A percentile compares a stretch with the other conserved stretches of the same genome.
Conservation (phyloP, 2,797 vertebrate species). For the Girardinus metallicus region DNA sequence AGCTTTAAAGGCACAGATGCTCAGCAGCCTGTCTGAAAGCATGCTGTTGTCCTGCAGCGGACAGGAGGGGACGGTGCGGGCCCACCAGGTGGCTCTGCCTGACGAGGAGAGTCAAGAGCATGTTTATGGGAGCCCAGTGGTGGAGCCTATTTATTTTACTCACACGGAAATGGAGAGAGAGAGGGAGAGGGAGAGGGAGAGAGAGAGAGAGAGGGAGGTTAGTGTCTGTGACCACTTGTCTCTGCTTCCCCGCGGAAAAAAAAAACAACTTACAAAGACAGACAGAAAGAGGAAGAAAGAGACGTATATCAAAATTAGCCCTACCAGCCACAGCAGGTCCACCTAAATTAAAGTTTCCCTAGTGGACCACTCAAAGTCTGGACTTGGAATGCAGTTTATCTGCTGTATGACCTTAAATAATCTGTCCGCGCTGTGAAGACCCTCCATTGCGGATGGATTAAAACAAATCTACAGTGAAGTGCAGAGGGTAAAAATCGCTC, state of each 20-base stretch:
- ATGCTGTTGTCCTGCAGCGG: conserved; percentile 52
- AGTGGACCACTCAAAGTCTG: background rate
- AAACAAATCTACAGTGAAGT: background rate
- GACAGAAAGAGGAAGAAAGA: background rate
- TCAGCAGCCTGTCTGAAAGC: conserved; percentile 41
- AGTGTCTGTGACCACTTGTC: conserved; percentile 13
- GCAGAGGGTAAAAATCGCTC: background rate
- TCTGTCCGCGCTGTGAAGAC: background rate
- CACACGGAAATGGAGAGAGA: conserved; percentile 10
- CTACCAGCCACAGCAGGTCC: background rate
- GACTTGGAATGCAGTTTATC: background rate
- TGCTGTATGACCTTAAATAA: too few species aligned
- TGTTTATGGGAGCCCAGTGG: conserved; percentile 57
- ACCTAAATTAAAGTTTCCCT: background rate
- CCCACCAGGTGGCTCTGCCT: conserved; percentile 48
- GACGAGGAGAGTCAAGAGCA: conserved; percentile 54
- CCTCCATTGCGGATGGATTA: background rate
- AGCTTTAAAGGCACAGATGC: conserved; percentile 70
- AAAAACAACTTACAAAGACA: background rate
- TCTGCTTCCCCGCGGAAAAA: background rate
- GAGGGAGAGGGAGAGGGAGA: background rate
- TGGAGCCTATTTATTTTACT: conserved; percentile 51
- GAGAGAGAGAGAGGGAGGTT: conserved; percentile 43
- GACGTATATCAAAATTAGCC: background rate
- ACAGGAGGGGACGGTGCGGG: conserved; percentile 40